Conservation (phyloP, 1,140 invertebrate species). For the Asobara japonica region DNA sequence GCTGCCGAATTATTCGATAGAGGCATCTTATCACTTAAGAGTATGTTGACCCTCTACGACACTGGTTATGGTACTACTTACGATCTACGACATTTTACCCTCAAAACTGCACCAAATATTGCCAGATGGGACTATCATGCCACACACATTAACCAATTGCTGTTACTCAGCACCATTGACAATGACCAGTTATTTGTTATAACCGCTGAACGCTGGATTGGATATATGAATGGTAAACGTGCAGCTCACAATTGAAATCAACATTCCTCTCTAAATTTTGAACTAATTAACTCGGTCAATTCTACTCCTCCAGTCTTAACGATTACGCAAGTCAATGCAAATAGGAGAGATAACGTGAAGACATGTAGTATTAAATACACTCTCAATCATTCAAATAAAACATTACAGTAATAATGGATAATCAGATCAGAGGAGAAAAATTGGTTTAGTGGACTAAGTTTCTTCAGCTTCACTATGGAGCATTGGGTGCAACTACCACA, state of each 20-base stretch:
- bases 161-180: constrained; percentile 89
- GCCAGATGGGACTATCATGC: constrained; percentile 98
- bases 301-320: too few species aligned
- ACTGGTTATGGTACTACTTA: constrained; percentile 97
- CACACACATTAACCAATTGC: constrained; percentile 96
- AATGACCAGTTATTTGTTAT: constrained; percentile 83
- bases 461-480: too few species aligned
- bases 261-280: too few species aligned
- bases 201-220: constrained; percentile 93
- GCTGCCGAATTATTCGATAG: constrained; percentile 82
- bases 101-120: constrained; percentile 90
- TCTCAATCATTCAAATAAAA: too few species aligned
- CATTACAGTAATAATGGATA: too few species aligned
- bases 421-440: too few species aligned
- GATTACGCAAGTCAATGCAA: too few species aligned
- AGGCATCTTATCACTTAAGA: constrained; percentile 90
- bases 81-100: constrained; percentile 92
- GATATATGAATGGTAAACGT: constrained; percentile 94
- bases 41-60: constrained; percentile 91
- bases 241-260: constrained; percentile 89
- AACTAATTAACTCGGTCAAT: too few species aligned
- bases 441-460: too few species aligned
- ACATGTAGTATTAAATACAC: too few species aligned
- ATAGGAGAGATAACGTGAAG: too few species aligned
- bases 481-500: too few species aligned